These are phyloP conservation scores for Coluber constrictor DNA, from an alignment of 2,797 vertebrate species.

Conservation along the genomic window DNA sequence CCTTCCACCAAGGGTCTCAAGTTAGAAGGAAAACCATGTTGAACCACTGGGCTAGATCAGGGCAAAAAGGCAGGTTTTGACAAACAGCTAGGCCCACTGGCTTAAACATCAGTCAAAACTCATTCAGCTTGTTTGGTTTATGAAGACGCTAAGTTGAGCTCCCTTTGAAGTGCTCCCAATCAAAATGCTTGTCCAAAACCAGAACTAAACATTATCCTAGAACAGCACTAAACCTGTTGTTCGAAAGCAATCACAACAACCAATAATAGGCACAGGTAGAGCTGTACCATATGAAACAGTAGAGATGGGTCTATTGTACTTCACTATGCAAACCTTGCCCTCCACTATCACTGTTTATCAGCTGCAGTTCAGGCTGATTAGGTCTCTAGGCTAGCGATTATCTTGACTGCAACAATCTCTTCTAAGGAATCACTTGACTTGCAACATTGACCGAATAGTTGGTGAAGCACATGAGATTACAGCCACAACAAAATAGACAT, in stretches of 20 bases:
- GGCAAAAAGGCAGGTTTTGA: neutral
- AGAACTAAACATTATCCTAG: neutral
- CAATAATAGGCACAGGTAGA: neutral
- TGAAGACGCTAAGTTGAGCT: neutral
- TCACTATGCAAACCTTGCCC: neutral
- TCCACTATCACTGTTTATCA: neutral
- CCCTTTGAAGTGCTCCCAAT: neutral
- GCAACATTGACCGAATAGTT: neutral
- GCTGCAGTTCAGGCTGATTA: neutral
- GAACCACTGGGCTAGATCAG: neutral
- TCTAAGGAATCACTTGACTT: neutral
- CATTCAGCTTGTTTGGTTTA: neutral
- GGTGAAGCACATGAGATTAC: neutral
- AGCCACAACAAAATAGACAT: neutral
- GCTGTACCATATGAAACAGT: neutral
- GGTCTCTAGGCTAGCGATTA: neutral
- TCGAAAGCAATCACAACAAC: neutral
- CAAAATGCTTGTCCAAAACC: neutral
- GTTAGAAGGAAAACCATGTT: neutral
- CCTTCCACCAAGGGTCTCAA: neutral
- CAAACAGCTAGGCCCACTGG: neutral
- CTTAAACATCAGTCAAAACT: neutral
- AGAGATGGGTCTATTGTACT: neutral
- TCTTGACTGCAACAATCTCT: neutral
- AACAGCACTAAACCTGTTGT: neutral